phyloP scores from a whole-genome alignment of 2,888 invertebrate genomes.

The Embidobia sp. region DNA sequence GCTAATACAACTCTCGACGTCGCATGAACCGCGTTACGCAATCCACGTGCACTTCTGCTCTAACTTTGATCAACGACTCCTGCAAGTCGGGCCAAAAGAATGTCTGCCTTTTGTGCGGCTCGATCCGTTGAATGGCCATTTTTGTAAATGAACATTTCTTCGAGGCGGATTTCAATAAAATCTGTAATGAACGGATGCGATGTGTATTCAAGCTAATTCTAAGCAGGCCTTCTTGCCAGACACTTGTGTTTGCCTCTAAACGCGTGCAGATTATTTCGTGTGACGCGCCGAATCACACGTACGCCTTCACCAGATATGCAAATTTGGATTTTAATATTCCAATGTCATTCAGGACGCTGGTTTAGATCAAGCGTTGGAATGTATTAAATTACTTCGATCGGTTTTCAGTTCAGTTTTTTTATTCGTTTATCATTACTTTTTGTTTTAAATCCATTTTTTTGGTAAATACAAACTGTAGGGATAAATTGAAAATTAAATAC shows the following conservation, averaged over 20 bases:
- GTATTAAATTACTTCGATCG: too few relatives aligned
- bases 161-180: not conserved
- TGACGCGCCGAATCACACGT: slow-evolving; percentile 27
- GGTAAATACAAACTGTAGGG: too few relatives aligned
- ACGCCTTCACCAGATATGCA: slow-evolving; percentile 43
- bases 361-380: too few relatives aligned
- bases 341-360: slow-evolving; percentile 37
- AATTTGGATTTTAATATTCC: slow-evolving; percentile 46
- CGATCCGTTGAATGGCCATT: too few relatives aligned
- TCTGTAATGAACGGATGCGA: not conserved
- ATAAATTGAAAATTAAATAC: too few relatives aligned
- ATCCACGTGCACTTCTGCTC: slow-evolving; percentile 26
- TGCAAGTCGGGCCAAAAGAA: too few relatives aligned
- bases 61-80: slow-evolving; percentile 33
- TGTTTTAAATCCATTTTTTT: too few relatives aligned
- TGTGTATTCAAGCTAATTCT: slow-evolving; percentile 33
- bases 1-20: slow-evolving; percentile 21
- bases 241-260: slow-evolving; percentile 52
- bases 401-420: too few relatives aligned
- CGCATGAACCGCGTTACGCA: slow-evolving; percentile 23
- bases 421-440: too few relatives aligned
- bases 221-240: slow-evolving; percentile 11
- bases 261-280: slow-evolving; percentile 40
- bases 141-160: too few relatives aligned
- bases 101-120: too few relatives aligned